Evolutionary conservation across 2,888 invertebrate species (phyloP), one percentile per base, ranked within the genome.

Genomic region (Xanthorhoe designata): DNA sequence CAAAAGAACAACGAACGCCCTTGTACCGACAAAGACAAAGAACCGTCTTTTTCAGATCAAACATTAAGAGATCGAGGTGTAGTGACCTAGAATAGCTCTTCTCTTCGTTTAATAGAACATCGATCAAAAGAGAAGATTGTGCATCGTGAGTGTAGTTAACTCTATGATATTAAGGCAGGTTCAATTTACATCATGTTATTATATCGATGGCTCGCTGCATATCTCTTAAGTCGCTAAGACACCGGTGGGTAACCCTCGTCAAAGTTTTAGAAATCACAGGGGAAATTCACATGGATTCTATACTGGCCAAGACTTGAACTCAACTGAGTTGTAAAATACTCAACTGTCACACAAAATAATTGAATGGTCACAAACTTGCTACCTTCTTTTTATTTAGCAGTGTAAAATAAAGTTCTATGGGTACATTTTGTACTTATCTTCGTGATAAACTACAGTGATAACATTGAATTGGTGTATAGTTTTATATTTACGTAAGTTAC

Each of bases 11-110:
- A 70, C 56, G 47, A 69, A 69, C 57, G 52, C 51, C 32, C 15
- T 52, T 38, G 24, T 51, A 38, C 15, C 19, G 52, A 1, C 47
- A 49, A 64, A 76, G 60, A 59, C 75, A 71, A 62, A 62, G 51
- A 60, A 42, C 15, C 38, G 29, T 29, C 19, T 47, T 52, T 51
- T 38, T 59, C 19, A 51, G 51, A 50, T 59, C 35, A 18, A 38
- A 59, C 50, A 59, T 49, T 19, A 47, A 24, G 45, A 54, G 61
- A 47, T 47, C 47, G 47, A 17, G 47, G 47, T 47, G 47, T 47
- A 47, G 17, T 47, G 15, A 47, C 47, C 47, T 47, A 47, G 15
- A 47, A 47, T 3, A 15, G 17, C 3, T 42, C 13, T 42, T 13
- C 24, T 24, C 24, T 24, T 24, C 24, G 13, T 42, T 13, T 42